Evolutionary conservation across 64 coral and sea anemone species (phyloP).

Genomic region (Dendronephthya gigantea): DNA sequence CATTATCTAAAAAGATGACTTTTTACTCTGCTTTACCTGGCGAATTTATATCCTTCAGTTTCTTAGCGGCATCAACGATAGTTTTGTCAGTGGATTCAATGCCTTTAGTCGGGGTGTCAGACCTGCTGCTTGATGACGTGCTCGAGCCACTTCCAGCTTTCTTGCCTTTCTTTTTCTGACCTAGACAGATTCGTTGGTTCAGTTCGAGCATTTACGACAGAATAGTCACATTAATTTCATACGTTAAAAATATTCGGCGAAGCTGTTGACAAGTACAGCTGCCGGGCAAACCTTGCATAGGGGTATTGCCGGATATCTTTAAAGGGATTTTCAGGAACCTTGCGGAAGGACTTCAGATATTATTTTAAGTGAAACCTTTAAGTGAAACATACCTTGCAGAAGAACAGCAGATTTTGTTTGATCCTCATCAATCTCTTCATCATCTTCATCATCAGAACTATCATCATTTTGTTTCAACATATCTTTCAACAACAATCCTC

Average conservation of each 20-base stretch:
- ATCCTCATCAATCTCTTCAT: slow-evolving; percentile 61
- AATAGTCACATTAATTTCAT: too few relatives aligned
- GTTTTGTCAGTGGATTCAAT: slow-evolving; percentile 22
- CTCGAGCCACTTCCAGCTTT: slow-evolving; percentile 64
- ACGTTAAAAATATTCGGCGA: too few relatives aligned
- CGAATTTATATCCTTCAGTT: slow-evolving; percentile 63
- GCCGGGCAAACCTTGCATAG: too few relatives aligned
- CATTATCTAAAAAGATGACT: too few relatives aligned
- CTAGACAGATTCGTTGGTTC: neutral
- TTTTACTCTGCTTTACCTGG: slow-evolving; percentile 62
- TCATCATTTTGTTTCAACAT: slow-evolving; percentile 52
- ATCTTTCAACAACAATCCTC: slow-evolving; percentile 69
- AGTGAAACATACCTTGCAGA: slow-evolving; percentile 52
- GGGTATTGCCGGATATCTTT: too few relatives aligned
- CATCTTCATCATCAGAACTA: slow-evolving; percentile 55
- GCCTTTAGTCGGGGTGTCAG: slow-evolving; percentile 74
- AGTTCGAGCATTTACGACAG: too few relatives aligned
- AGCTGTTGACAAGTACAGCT: too few relatives aligned
- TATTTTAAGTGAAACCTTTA: neutral
- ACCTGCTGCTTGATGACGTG: slow-evolving; percentile 81
- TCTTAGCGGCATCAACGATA: slow-evolving; percentile 61
- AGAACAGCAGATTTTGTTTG: slow-evolving; percentile 57
- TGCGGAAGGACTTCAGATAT: neutral
- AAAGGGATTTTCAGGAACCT: neutral
- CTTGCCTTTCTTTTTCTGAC: slow-evolving; percentile 63